Conservation (phyloP, 2,888 invertebrate species). For the Orthosia cruda region DNA sequence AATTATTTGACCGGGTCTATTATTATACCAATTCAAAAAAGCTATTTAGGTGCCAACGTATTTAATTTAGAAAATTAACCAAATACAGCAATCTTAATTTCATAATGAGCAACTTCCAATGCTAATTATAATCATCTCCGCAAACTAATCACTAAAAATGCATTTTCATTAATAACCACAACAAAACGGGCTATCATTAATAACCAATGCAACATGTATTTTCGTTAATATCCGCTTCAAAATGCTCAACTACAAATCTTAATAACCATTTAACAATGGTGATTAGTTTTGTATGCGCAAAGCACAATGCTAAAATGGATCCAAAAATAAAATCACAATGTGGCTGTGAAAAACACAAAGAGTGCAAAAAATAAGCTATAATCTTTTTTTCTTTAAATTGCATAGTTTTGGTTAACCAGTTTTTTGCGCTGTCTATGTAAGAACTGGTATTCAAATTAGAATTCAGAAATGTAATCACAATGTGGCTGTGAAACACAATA, state of each 20-base stretch:
- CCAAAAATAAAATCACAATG: not conserved
- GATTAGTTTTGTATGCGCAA: not conserved
- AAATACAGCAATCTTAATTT: no score
- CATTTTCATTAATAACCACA: not conserved
- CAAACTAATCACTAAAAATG: no score
- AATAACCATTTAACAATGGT: not conserved
- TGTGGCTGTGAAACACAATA: not conserved
- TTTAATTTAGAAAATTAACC: no score
- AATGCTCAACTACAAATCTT: not conserved
- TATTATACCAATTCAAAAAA: not conserved
- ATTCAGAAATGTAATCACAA: not conserved
- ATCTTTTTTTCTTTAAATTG: not conserved
- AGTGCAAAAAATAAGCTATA: not conserved
- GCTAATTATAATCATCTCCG: no score
- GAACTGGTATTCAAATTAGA: no score
- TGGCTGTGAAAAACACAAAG: not conserved
- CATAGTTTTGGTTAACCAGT: not conserved
- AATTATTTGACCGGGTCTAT: not conserved
- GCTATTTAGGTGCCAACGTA: no score
- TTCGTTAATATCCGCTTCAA: not conserved
- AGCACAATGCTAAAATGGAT: not conserved
- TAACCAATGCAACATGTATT: not conserved
- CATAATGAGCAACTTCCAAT: not conserved
- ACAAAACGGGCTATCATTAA: not conserved
- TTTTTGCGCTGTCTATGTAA: not conserved